A percentile compares a stretch with the other conserved stretches of the same genome.
phyloP scores from a whole-genome alignment of 2,113 vertebrate genomes.

The Albula goreensis region DNA sequence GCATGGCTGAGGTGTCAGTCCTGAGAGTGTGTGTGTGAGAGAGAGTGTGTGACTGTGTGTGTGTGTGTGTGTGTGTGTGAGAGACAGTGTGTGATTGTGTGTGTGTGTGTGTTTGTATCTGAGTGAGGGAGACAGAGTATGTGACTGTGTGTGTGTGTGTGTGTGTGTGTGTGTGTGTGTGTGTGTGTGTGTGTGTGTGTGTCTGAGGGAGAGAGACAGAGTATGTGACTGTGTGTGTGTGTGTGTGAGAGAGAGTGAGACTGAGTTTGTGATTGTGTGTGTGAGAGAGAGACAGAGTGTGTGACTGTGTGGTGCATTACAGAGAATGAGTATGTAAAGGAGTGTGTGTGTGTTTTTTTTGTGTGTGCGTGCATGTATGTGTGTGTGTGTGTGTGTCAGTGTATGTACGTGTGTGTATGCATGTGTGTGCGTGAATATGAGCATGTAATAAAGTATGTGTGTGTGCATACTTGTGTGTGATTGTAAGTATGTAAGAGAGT shows the following conservation, averaged over 20 bases:
- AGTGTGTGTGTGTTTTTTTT: slow-evolving; percentile 22
- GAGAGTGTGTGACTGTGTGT: slow-evolving; percentile 21
- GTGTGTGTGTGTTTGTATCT: too few relatives aligned
- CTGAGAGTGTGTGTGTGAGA: slow-evolving; percentile 8
- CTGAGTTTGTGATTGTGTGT: not conserved
- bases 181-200: not conserved
- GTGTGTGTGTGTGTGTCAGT: not conserved
- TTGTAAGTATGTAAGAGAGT: not conserved
- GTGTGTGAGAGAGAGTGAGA: too few relatives aligned
- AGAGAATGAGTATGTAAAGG: not conserved
- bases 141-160: slow-evolving; percentile 23
- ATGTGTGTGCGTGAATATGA: not conserved
- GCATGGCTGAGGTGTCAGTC: too few relatives aligned
- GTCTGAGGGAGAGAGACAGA: too few relatives aligned
- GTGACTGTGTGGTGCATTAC: not conserved
- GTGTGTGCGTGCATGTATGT: slow-evolving; percentile 4
- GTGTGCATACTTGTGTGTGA: not conserved
- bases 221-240: too few relatives aligned
- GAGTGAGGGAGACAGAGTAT: too few relatives aligned
- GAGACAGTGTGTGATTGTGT: not conserved
- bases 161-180: slow-evolving; percentile 17
- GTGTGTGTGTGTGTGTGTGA: not conserved
- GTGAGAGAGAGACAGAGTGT: slow-evolving; percentile 7
- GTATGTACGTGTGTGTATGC: not conserved
- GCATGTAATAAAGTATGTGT: not conserved